phyloP scores from a whole-genome alignment of 2,113 vertebrate genomes.

The Tachysurus vachellii region DNA sequence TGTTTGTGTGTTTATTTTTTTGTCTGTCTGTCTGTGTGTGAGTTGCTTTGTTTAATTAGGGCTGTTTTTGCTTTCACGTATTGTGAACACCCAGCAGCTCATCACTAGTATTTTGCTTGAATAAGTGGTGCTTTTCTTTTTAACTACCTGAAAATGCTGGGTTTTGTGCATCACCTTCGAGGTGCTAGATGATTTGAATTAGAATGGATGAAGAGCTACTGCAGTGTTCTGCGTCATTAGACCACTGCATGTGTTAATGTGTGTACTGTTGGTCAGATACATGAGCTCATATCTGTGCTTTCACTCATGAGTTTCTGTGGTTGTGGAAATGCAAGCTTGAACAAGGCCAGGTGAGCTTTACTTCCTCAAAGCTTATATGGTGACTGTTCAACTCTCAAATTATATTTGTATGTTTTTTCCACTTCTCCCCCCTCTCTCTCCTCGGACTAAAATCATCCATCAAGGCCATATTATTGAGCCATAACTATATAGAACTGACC shows the following conservation, averaged over 20 bases:
- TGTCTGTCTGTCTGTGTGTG: no score
- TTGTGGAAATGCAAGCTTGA: conserved; percentile 36
- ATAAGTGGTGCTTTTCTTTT: background rate
- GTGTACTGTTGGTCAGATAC: no score
- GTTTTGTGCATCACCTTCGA: background rate
- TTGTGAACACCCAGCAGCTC: background rate
- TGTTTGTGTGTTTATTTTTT: no score
- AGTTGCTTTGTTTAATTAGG: no score
- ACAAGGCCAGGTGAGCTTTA: conserved; percentile 11
- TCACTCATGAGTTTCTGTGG: conserved; percentile 28
- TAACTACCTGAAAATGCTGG: background rate
- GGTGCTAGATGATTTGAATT: background rate
- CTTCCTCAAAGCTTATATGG: background rate
- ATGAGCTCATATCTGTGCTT: no score
- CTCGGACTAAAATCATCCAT: background rate
- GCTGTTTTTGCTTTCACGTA: background rate
- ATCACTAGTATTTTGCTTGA: background rate
- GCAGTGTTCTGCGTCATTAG: background rate
- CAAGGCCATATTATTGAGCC: background rate
- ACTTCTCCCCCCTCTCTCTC: no score
- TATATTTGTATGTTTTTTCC: no score
- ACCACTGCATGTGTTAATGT: conserved; percentile 10
- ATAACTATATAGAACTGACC: no score
- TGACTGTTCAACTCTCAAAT: background rate
- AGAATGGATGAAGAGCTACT: background rate